phyloP scores from a whole-genome alignment of 2,797 vertebrate species.

The Poliocrania exsul region DNA sequence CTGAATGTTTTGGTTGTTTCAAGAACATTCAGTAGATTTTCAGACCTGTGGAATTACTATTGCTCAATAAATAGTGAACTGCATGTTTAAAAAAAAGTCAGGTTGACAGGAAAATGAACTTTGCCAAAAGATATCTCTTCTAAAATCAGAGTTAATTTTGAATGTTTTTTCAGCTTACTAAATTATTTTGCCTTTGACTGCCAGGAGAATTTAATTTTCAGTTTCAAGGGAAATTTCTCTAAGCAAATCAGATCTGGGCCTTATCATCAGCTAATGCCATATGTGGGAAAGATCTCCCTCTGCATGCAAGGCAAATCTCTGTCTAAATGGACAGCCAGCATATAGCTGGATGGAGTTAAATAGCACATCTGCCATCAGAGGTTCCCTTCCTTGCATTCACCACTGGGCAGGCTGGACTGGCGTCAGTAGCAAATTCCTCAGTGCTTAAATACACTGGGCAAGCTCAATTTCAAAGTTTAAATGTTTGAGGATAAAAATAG shows the following conservation, averaged over 20 bases:
- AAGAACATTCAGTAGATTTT: neutral
- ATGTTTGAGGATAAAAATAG: neutral
- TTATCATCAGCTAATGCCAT: neutral
- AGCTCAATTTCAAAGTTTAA: neutral
- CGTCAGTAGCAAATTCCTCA: neutral
- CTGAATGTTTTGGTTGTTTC: conserved; percentile 27
- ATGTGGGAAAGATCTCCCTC: neutral
- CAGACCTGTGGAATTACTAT: neutral
- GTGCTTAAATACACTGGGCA: neutral
- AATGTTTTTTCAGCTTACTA: conserved; percentile 15
- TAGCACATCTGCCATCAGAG: neutral
- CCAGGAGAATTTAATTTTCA: conserved; percentile 13
- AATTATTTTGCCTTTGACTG: conserved; percentile 33
- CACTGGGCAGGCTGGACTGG: neutral
- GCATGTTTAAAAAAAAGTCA: neutral
- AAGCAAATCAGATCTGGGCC: neutral
- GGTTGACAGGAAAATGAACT: neutral
- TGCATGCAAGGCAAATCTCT: neutral
- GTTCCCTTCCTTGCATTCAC: neutral
- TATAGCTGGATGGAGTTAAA: neutral
- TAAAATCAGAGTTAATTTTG: conserved; percentile 45
- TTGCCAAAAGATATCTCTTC: conserved; percentile 30
- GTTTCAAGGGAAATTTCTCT: conserved; percentile 20
- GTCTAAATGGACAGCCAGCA: neutral
- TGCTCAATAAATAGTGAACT: neutral